phyloP scores from a whole-genome alignment of 2,113 vertebrate genomes.

The Thunnus maccoyii region DNA sequence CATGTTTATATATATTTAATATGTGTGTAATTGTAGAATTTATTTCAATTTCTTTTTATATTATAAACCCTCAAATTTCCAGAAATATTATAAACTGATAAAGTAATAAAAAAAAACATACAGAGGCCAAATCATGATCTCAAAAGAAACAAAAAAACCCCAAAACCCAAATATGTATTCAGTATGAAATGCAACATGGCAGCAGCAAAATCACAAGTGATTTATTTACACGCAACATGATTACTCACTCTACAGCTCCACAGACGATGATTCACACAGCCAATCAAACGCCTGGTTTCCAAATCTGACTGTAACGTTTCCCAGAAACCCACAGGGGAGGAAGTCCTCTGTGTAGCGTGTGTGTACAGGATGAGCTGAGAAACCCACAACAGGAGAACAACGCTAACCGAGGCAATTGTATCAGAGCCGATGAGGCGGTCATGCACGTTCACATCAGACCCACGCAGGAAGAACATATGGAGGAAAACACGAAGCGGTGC shows the following conservation, averaged over 20 bases:
- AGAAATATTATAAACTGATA: too few relatives aligned
- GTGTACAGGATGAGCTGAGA: not conserved
- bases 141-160: too few relatives aligned
- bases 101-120: not conserved
- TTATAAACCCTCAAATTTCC: too few relatives aligned
- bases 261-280: slow-evolving; percentile 17
- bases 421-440: slow-evolving; percentile 58
- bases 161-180: not conserved
- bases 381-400: slow-evolving; percentile 24
- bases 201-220: slow-evolving; percentile 2
- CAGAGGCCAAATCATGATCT: not conserved
- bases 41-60: too few relatives aligned
- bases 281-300: slow-evolving; percentile 41
- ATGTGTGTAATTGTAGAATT: too few relatives aligned
- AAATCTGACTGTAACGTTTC: slow-evolving; percentile 3
- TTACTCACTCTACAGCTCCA: slow-evolving; percentile 16
- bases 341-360: not conserved
- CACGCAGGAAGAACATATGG: slow-evolving; percentile 50
- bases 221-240: slow-evolving; percentile 30
- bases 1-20: too few relatives aligned
- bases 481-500: slow-evolving; percentile 1
- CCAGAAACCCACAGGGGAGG: slow-evolving; percentile 36
- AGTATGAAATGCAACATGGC: not conserved
- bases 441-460: slow-evolving; percentile 40
- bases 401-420: slow-evolving; percentile 60